A percentile compares a stretch with the other conserved stretches of the same genome.
These are phyloP conservation scores for Ursus arctos DNA, from an alignment of 2,113 vertebrate species.

Conservation along the genomic window DNA sequence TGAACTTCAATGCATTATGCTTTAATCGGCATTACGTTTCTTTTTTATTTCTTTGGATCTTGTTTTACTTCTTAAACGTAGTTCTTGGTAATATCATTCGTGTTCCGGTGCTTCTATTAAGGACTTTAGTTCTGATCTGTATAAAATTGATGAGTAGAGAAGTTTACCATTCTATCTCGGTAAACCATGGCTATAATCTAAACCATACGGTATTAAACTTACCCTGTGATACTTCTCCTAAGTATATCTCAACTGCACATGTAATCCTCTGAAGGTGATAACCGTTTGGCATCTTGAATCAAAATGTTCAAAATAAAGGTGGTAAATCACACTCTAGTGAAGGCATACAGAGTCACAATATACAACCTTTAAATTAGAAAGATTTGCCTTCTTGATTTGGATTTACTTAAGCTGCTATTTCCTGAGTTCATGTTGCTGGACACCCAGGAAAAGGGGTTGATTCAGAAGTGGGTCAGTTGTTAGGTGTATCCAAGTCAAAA, in stretches of 20 bases:
- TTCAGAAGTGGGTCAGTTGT: constrained; percentile 18
- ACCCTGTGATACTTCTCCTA: neutral
- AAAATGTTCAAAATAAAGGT: constrained; percentile 18
- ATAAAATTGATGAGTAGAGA: neutral
- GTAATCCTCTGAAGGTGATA: neutral
- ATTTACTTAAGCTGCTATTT: neutral
- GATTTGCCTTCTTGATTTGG: neutral
- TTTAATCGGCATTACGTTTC: neutral
- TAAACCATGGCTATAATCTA: neutral
- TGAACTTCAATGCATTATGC: neutral
- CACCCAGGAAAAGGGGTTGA: neutral
- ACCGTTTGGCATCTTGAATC: neutral
- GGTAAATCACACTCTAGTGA: neutral
- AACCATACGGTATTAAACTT: neutral
- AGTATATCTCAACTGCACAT: neutral
- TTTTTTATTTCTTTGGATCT: constrained; percentile 49
- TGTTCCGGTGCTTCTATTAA: neutral
- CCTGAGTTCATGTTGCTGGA: neutral
- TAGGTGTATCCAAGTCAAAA: constrained; percentile 6
- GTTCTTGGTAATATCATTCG: neutral
- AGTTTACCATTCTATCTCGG: neutral
- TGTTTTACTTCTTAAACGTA: constrained; percentile 31
- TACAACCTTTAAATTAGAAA: neutral
- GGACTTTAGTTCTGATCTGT: constrained; percentile 27
- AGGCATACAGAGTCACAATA: neutral